Percentiles rank a stretch among this genome's conserved stretches.
Conservation (phyloP, 2,797 vertebrate genomes). For the Arnoldichthys spilopterus region DNA sequence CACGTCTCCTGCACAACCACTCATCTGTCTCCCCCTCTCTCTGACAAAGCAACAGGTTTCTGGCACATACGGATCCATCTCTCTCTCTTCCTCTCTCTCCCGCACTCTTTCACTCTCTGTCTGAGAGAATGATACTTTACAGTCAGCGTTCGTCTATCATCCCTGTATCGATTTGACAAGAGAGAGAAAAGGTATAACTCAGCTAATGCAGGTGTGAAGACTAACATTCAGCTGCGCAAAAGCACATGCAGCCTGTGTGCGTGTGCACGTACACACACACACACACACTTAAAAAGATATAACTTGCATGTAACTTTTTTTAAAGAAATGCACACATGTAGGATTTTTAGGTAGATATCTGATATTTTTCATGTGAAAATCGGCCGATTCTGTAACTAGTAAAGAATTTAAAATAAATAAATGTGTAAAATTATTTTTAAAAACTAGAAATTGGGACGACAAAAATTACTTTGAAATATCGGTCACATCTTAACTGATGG, state of each 20-base stretch:
- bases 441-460: too few relatives aligned
- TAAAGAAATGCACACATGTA: too few relatives aligned
- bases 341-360: too few relatives aligned
- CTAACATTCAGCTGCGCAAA: conserved; percentile 58
- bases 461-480: too few relatives aligned
- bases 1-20: conserved; percentile 45
- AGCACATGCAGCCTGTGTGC: conserved; percentile 37
- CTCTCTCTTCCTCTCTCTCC: conserved; percentile 1
- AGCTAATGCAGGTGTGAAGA: conserved; percentile 63
- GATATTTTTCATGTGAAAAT: too few relatives aligned
- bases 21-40: conserved; percentile 30
- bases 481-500: too few relatives aligned
- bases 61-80: conserved; percentile 58
- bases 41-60: conserved; percentile 36
- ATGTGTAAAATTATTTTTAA: too few relatives aligned
- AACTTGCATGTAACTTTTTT: too few relatives aligned
- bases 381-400: too few relatives aligned
- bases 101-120: conserved; percentile 34
- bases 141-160: conserved; percentile 61
- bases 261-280: conserved; percentile 4
- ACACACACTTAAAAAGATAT: background rate
- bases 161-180: conserved; percentile 61
- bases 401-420: too few relatives aligned
- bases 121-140: conserved; percentile 56
- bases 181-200: conserved; percentile 62